Evolutionary conservation across 2,888 invertebrate species (phyloP).

Genomic region (Stenoptilia bipunctidactyla): DNA sequence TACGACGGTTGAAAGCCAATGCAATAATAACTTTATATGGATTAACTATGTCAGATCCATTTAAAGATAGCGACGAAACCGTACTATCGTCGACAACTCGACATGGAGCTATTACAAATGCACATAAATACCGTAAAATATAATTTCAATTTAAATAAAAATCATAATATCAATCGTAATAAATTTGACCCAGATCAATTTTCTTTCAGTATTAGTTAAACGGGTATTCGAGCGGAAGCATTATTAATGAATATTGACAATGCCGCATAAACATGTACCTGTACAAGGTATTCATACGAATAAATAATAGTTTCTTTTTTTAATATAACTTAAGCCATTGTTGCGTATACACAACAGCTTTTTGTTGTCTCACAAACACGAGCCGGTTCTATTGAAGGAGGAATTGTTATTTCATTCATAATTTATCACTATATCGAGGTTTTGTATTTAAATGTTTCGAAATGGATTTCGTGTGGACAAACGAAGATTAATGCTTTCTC

Average conservation of each 20-base stretch:
- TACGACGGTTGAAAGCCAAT: constrained; percentile 51
- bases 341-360: constrained; percentile 38
- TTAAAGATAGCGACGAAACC: constrained; percentile 40
- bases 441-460: constrained; percentile 55
- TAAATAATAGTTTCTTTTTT: constrained; percentile 1
- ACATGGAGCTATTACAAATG: constrained; percentile 30
- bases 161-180: constrained; percentile 14
- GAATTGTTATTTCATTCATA: constrained; percentile 57
- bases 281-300: constrained; percentile 22
- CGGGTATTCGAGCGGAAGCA: constrained; percentile 37
- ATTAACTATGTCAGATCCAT: constrained; percentile 57
- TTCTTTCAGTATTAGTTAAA: too few species aligned
- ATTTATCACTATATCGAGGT: constrained; percentile 59
- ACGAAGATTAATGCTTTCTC: constrained; percentile 44
- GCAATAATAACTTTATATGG: constrained; percentile 60
- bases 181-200: too few species aligned
- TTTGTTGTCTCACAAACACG: constrained; percentile 31
- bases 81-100: constrained; percentile 36
- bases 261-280: constrained; percentile 29
- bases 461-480: constrained; percentile 42
- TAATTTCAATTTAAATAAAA: constrained; percentile 17
- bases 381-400: constrained; percentile 30
- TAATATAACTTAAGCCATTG: constrained; percentile 53
- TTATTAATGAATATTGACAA: constrained; percentile 28
- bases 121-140: constrained; percentile 30